phyloP scores from a whole-genome alignment of 2,113 vertebrate genomes.

The Rhynchopsitta pachyrhyncha region DNA sequence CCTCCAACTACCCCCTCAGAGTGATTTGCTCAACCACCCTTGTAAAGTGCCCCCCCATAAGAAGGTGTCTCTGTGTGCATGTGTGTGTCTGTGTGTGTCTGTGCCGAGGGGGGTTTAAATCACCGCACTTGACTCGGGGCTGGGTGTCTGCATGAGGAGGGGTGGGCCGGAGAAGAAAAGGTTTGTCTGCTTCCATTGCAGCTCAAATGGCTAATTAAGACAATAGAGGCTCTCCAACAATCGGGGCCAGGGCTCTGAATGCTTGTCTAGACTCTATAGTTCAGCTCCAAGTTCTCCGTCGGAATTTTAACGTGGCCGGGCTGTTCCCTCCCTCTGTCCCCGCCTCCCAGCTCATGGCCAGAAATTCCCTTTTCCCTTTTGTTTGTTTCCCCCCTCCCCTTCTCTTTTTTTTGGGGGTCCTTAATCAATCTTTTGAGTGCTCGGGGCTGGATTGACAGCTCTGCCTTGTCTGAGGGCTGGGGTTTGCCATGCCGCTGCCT shows the following conservation, averaged over 20 bases:
- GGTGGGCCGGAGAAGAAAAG: slow-evolving; percentile 63
- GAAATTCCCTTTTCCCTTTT: slow-evolving; percentile 49
- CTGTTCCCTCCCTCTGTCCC: slow-evolving; percentile 44
- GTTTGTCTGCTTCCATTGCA: slow-evolving; percentile 51
- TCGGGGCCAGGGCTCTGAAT: slow-evolving; percentile 53
- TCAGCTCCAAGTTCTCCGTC: slow-evolving; percentile 59
- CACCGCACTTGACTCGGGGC: slow-evolving; percentile 58
- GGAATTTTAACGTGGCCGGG: slow-evolving; percentile 71
- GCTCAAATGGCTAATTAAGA: slow-evolving; percentile 74
- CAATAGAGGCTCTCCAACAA: slow-evolving; percentile 67
- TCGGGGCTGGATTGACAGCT: slow-evolving; percentile 38
- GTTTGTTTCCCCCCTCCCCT: not conserved
- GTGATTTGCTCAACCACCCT: slow-evolving; percentile 39
- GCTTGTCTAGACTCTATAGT: slow-evolving; percentile 75
- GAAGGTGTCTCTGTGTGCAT: not conserved
- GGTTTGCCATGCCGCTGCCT: not conserved
- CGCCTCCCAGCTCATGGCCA: slow-evolving; percentile 58
- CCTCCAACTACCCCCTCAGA: not conserved
- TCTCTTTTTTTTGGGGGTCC: slow-evolving; percentile 35
- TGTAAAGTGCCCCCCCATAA: not conserved
- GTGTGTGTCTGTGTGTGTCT: not conserved
- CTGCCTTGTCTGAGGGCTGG: not conserved
- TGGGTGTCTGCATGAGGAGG: slow-evolving; percentile 54
- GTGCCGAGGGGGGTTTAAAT: slow-evolving; percentile 5
- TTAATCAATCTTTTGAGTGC: slow-evolving; percentile 65